A percentile compares a stretch with the other conserved stretches of the same genome.
Conservation (phyloP, 2,888 invertebrate genomes). For the Muscina levida region DNA sequence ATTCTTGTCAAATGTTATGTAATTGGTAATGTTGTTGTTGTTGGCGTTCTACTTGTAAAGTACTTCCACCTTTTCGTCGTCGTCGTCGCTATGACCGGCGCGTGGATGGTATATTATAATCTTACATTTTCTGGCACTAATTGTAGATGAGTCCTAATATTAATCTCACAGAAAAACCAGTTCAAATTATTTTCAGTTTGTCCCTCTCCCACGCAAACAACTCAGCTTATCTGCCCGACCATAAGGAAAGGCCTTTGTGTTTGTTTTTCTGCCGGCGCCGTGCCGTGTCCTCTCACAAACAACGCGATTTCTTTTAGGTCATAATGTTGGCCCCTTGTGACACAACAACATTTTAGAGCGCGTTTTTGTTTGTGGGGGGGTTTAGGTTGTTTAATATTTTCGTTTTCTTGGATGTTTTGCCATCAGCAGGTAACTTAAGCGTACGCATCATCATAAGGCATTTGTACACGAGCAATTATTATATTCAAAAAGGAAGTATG, state of each 20-base stretch:
- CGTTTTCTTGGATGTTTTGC: constrained; percentile 62
- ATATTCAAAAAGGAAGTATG: constrained; percentile 2
- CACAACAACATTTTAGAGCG: not conserved
- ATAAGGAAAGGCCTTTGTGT: not conserved
- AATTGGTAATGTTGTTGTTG: constrained; percentile 31
- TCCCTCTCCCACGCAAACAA: constrained; percentile 41
- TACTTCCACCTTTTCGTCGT: constrained; percentile 3
- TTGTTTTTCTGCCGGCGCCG: constrained; percentile 3
- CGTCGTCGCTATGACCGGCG: not conserved
- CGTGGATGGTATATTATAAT: constrained; percentile 1
- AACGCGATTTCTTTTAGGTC: constrained; percentile 25
- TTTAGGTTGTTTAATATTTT: constrained; percentile 1
- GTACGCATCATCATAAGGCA: constrained; percentile 57
- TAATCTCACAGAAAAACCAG: constrained; percentile 46
- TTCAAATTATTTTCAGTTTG: constrained; percentile 44
- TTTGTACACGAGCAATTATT: constrained; percentile 38
- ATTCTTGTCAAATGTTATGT: constrained; percentile 34
- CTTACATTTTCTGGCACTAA: constrained; percentile 50
- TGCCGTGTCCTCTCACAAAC: constrained; percentile 19
- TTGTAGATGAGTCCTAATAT: constrained; percentile 57
- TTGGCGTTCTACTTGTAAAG: constrained; percentile 11
- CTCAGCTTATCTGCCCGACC: constrained; percentile 34
- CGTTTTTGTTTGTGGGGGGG: too few relatives aligned
- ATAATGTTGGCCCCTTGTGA: too few relatives aligned
- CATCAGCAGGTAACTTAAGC: constrained; percentile 63